Evolutionary conservation across 2,113 vertebrate species (phyloP).

Genomic region (Pedionomus torquatus): DNA sequence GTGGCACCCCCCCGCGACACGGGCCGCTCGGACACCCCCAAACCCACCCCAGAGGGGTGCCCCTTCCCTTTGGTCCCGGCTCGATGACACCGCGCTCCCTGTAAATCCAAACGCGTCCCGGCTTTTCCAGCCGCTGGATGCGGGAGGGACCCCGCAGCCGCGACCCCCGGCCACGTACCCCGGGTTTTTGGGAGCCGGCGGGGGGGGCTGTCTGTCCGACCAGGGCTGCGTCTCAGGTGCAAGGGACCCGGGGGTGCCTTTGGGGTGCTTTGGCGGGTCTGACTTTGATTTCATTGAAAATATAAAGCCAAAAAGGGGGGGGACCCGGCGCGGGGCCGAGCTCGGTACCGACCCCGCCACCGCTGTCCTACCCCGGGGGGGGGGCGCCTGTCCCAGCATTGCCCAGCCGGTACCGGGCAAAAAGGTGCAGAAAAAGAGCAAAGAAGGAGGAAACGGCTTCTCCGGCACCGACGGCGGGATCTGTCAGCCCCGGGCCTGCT

Average conservation of each 20-base stretch:
- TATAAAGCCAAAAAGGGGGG: neutral
- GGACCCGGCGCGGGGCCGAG: fast-evolving
- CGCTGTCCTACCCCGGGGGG: neutral
- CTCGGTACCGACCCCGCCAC: neutral
- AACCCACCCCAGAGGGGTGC: neutral
- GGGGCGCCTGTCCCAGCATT: neutral
- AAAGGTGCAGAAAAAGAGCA: neutral
- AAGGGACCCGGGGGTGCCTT: neutral
- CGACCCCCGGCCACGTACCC: neutral
- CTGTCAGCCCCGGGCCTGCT: constrained; percentile 19
- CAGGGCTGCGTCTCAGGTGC: neutral
- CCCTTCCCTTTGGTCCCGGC: neutral
- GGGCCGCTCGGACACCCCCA: neutral
- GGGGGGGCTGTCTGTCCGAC: too few relatives aligned
- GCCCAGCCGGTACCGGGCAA: neutral
- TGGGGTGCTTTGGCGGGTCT: neutral
- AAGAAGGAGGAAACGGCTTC: neutral
- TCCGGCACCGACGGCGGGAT: neutral
- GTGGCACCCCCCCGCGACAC: neutral
- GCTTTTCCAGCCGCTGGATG: neutral
- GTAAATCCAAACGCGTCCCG: constrained; percentile 16
- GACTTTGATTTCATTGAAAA: neutral
- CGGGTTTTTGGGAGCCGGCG: neutral
- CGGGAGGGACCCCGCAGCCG: neutral
- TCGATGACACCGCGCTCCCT: constrained; percentile 20